These are phyloP conservation scores for Helicoverpa assulta DNA, from an alignment of 2,888 invertebrate genomes.

Conservation along the genomic window DNA sequence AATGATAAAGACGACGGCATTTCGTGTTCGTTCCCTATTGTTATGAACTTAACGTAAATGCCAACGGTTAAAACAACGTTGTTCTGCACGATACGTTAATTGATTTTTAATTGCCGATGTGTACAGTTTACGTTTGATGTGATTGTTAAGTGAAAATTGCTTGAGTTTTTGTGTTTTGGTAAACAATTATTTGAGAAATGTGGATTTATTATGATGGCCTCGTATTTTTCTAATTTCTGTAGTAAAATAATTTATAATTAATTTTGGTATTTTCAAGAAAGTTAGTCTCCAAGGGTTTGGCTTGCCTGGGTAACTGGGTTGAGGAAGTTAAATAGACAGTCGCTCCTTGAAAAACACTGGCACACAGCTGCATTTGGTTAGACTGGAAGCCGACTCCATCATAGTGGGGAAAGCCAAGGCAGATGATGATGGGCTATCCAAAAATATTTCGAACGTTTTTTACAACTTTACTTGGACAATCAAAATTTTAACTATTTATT, in stretches of 20 bases:
- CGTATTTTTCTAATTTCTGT: too few species aligned
- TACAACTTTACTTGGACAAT: neutral
- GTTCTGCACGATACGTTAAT: slow-evolving; percentile 10
- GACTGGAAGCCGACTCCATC: too few species aligned
- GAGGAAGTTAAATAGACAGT: too few species aligned
- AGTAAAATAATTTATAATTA: too few species aligned
- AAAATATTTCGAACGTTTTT: neutral
- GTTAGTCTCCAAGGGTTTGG: too few species aligned
- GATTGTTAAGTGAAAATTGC: neutral
- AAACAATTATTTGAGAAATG: neutral
- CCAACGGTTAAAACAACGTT: slow-evolving; percentile 7
- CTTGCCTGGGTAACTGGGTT: too few species aligned
- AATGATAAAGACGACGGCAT: neutral
- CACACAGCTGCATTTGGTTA: too few species aligned
- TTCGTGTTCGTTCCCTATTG: neutral
- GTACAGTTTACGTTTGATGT: slow-evolving; percentile 1
- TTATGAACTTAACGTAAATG: slow-evolving; percentile 2
- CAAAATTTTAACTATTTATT: too few species aligned
- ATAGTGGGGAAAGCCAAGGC: too few species aligned
- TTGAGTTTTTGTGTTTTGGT: neutral
- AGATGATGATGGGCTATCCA: too few species aligned
- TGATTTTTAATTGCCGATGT: slow-evolving; percentile 13
- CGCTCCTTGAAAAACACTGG: too few species aligned
- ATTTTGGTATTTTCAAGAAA: too few species aligned
- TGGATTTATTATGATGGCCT: neutral